Base-by-base conservation (phyloP, 2,888 invertebrate species). In the Eupithecia dodoneata region DNA sequence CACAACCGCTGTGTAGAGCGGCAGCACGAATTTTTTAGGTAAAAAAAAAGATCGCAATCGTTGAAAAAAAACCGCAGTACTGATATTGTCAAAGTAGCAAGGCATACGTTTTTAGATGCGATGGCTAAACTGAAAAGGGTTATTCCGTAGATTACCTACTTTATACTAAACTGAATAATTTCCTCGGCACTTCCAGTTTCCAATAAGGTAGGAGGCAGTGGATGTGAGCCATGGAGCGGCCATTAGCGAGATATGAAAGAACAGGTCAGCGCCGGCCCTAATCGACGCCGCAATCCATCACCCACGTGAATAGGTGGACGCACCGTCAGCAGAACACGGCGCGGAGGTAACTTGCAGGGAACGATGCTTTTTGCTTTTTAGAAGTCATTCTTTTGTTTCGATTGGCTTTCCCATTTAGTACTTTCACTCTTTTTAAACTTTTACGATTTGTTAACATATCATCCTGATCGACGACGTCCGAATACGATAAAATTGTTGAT, bases 281-380 rank as follows among this genome's bases (percentile, higher is more conserved):
- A 94, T 94, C 94, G 94, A 90, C 93, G 92, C 93, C 92, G 94
- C 93, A 91, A 94, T 94, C 94, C 94, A 94, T 94, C 94, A 94
- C 93, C 87, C 90, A 91, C 93, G 92, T 92, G 93, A 92, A 91
- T 92, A 93, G 93, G 93, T 93, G 92, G 84, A 0, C 66, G 42
- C 12, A 63, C 4, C 83, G 90, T 84, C 86, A 76, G 88, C 91
- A 89, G 72, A 78, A 79, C 59, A 59, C 59, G 59, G 3, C 4
- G 3, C n/a, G 30, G 30, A 30, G 63, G 63, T 63, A 4, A 10
- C 63, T 10, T 63, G 63, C 0, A 63, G 10, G 10, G 30, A 12
- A 63, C 63, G 4, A 63, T 63, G 10, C 12, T 1, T 30, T 63
- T 30, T 63, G 9, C 10, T 63, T 63, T 63, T 63, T 4, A 1